phyloP scores from a whole-genome alignment of 2,797 vertebrate genomes.

The Catostomus latipinnis region DNA sequence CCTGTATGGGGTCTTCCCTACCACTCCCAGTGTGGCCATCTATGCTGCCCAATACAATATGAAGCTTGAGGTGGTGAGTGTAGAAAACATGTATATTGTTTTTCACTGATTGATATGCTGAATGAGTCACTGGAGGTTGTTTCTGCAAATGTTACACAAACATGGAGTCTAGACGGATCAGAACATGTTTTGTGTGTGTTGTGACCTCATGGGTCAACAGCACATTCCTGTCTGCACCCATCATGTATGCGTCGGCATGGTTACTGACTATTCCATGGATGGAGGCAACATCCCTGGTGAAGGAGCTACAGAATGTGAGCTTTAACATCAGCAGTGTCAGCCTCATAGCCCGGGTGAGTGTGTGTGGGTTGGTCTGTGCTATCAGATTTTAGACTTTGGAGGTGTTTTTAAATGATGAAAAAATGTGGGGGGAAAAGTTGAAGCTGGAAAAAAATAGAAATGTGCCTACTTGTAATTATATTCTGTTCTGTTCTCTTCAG shows the following conservation, averaged over 20 bases:
- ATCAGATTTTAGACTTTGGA: no score
- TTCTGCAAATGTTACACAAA: no score
- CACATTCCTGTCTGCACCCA: constrained; percentile 94
- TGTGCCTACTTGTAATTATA: no score
- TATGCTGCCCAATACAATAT: constrained; percentile 95
- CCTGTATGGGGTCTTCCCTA: constrained; percentile 95
- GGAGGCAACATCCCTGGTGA: constrained; percentile 87
- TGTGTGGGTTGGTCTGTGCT: background rate
- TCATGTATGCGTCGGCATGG: constrained; percentile 98
- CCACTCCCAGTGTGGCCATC: constrained; percentile 94
- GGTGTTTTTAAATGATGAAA: no score
- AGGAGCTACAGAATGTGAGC: constrained; percentile 91
- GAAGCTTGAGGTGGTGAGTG: constrained; percentile 95
- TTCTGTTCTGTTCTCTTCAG: no score
- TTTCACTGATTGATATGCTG: background rate
- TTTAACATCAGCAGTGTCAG: constrained; percentile 96
- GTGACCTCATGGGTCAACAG: constrained; percentile 97
- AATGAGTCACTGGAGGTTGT: background rate
- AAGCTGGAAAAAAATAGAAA: no score
- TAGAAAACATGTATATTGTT: background rate
- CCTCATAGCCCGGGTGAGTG: constrained; percentile 86
- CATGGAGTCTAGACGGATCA: no score
- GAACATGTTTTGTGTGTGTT: constrained; percentile 15
- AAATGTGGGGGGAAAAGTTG: no score
- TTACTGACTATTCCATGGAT: constrained; percentile 93